These are phyloP conservation scores for Philopedon plagiatum DNA, from an alignment of 2,888 invertebrate genomes.

Conservation along the genomic window DNA sequence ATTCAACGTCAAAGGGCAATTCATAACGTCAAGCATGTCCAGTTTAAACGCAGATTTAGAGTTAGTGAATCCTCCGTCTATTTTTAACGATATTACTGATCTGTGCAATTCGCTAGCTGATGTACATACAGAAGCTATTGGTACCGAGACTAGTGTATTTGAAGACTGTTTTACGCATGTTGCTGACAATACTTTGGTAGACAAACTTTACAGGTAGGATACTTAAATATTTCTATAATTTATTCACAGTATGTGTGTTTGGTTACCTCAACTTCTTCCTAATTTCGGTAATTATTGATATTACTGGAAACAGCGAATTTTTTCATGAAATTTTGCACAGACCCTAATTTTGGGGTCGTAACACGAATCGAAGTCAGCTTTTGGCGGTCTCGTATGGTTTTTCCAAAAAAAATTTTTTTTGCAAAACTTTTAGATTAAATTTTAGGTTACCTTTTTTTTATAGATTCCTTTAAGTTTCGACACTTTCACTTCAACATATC, in stretches of 20 bases:
- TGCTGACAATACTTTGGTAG: conserved; percentile 28
- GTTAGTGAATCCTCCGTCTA: conserved; percentile 80
- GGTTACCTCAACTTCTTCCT: no score
- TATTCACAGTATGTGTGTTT: not conserved
- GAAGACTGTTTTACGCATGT: conserved; percentile 68
- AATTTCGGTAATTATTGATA: no score
- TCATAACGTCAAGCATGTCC: conserved; percentile 59
- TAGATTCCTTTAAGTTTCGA: no score
- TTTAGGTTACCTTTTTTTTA: no score
- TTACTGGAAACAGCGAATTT: no score
- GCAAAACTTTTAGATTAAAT: no score
- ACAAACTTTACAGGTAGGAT: conserved; percentile 36
- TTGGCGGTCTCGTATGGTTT: no score
- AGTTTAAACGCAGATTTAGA: conserved; percentile 73
- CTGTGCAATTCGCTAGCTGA: conserved; percentile 69
- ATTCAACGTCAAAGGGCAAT: conserved; percentile 68
- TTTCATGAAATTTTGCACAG: no score
- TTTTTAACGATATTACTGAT: conserved; percentile 80
- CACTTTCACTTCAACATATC: no score
- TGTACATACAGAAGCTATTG: conserved; percentile 70
- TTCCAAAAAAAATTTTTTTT: no score
- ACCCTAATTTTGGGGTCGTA: no score
- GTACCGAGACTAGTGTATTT: conserved; percentile 72
- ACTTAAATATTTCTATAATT: not conserved
- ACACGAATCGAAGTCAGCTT: no score